Conservation (phyloP, 2,888 invertebrate genomes). For the Branchellion lobata region DNA sequence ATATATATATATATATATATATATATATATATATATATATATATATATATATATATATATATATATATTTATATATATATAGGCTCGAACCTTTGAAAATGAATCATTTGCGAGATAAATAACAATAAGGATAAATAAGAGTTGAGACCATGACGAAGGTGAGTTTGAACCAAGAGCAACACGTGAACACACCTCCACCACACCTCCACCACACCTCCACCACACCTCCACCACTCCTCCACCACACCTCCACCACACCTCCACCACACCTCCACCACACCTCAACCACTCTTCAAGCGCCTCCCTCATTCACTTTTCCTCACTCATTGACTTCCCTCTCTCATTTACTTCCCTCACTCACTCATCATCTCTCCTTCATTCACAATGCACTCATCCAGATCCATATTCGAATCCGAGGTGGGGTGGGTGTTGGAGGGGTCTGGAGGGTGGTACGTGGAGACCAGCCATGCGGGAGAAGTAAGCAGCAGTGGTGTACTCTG, state of each 20-base stretch:
- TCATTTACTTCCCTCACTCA: not conserved
- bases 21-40: too few species aligned
- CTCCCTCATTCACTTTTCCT: not conserved
- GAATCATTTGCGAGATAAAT: too few species aligned
- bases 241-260: not conserved
- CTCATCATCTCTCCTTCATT: not conserved
- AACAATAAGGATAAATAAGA: too few species aligned
- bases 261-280: not conserved
- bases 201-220: too few species aligned
- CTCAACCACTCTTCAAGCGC: not conserved
- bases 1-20: too few species aligned
- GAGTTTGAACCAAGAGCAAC: too few species aligned
- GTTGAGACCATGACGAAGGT: too few species aligned
- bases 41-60: too few species aligned
- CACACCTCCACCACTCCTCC: not conserved
- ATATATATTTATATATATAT: too few species aligned
- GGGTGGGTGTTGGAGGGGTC: conserved; percentile 42
- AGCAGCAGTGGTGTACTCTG: conserved; percentile 56
- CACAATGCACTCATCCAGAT: conserved; percentile 30
- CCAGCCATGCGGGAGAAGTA: conserved; percentile 58
- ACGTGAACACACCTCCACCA: too few species aligned
- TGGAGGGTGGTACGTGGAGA: conserved; percentile 53
- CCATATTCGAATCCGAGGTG: conserved; percentile 55
- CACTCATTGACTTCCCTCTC: not conserved
- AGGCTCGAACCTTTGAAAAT: too few species aligned